phyloP scores from a whole-genome alignment of 2,888 invertebrate genomes.

The Alviniconcha strummeri region DNA sequence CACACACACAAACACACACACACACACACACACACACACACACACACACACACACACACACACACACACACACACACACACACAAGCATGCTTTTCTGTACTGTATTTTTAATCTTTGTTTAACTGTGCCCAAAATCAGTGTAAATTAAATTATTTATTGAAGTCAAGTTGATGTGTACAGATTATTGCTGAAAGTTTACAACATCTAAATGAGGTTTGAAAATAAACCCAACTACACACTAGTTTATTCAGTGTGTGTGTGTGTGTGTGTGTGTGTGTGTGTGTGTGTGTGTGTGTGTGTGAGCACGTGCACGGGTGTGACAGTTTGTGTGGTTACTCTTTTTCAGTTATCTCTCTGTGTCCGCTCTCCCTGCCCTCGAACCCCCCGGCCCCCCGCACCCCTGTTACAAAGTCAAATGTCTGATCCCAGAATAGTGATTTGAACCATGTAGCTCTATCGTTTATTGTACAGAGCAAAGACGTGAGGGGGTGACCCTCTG shows the following conservation, averaged over 20 bases:
- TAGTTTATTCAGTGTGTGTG: background rate
- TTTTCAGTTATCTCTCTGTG: too few species aligned
- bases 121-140: background rate
- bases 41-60: background rate
- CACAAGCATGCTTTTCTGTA: background rate
- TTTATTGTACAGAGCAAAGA: too few species aligned
- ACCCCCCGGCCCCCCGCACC: too few species aligned
- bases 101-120: background rate
- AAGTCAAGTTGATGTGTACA: background rate
- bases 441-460: too few species aligned
- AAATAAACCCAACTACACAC: background rate
- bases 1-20: background rate
- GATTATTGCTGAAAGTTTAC: background rate
- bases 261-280: too few species aligned
- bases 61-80: background rate
- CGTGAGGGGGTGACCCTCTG: too few species aligned
- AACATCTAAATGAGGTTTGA: background rate
- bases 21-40: background rate
- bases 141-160: background rate
- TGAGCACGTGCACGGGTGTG: too few species aligned
- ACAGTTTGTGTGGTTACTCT: too few species aligned
- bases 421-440: too few species aligned
- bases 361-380: too few species aligned
- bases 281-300: too few species aligned
- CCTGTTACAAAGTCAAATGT: too few species aligned